Base-by-base conservation (phyloP, 2,113 vertebrate species). In the Callocephalon fimbriatum region DNA sequence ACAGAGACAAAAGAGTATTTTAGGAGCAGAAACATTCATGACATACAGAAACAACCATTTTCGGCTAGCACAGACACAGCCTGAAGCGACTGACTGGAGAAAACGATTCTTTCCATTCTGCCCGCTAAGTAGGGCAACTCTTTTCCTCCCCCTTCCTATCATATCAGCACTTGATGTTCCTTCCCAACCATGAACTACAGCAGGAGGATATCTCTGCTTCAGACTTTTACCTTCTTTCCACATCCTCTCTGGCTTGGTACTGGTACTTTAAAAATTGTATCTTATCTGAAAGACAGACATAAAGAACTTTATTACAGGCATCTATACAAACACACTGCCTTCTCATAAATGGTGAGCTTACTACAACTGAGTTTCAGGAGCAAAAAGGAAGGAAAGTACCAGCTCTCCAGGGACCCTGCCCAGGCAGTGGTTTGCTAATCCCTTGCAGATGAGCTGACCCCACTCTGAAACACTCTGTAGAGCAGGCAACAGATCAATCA, bases 131-230 rank as follows among this genome's bases (percentile, higher is more conserved):
- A 71, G 16, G 13, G 16, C 2, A 31, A 66, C 1, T 4, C 4
- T 8, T 27, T 10, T 10, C 3, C 18, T 59, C 65, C n/a, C n/a
- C 17, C 9, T 66, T 78, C 17, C 5, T 21, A 31, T 37, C 21
- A 0, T 17, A 25, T 12, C 7, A 2, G 16, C 35, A 53, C 27
- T 42, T 67, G 3, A 7, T 7, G 1, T 27, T 62, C 40, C 65
- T 27, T 61, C 40, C 65, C 45, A 81, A 0, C 15, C 37, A 35
- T 4, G 1, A 86, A 6, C 38, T 42, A n/a, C 42, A 54, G 15
- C 40, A 81, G 38, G 29, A 77, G 26, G 6, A 18, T 38, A 15
- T 62, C 38, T n/a, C 48, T 8, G 20, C 44, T 42, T 35, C 56
- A 74, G 31, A 18, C 56, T 40, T 35, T 94, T 40, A 61, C 75